Conservation (phyloP, 2,113 vertebrate species). For the Solea solea region DNA sequence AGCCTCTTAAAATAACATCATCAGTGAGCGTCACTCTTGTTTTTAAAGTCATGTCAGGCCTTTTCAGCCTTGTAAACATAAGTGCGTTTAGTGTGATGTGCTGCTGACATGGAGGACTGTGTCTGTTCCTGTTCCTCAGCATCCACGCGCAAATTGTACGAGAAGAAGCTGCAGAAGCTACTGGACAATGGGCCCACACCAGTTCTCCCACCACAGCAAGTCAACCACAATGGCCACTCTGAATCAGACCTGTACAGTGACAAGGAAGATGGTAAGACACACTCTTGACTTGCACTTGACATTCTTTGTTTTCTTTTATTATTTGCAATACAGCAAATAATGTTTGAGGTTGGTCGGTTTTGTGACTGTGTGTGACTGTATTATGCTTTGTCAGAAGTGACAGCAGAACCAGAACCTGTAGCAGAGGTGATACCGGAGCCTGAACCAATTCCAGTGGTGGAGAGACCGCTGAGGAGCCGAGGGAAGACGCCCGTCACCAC, state of each 20-base stretch:
- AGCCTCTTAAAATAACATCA: no score
- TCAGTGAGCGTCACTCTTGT: no score
- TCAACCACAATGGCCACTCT: constrained; percentile 88
- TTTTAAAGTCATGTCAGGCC: no score
- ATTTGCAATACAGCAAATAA: no score
- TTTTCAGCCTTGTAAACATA: no score
- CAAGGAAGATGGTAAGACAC: constrained; percentile 89
- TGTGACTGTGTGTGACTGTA: not conserved
- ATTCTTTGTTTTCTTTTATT: no score
- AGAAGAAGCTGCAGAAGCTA: constrained; percentile 91
- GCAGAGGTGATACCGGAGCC: constrained; percentile 71
- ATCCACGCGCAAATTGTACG: constrained; percentile 91
- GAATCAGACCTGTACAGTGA: constrained; percentile 94
- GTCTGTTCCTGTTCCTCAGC: constrained; percentile 69
- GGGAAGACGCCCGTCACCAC: constrained; percentile 82
- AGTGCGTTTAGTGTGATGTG: not conserved
- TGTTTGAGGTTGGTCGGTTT: not conserved
- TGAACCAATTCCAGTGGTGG: constrained; percentile 86
- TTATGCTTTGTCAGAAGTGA: constrained; percentile 50
- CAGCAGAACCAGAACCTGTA: constrained; percentile 43
- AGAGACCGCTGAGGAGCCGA: constrained; percentile 87
- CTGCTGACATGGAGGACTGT: not conserved
- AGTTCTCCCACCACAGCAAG: constrained; percentile 74
- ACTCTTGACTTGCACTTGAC: no score
- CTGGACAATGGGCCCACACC: constrained; percentile 82